Conservation (phyloP, 2,888 invertebrate species). For the Timandra comae region DNA sequence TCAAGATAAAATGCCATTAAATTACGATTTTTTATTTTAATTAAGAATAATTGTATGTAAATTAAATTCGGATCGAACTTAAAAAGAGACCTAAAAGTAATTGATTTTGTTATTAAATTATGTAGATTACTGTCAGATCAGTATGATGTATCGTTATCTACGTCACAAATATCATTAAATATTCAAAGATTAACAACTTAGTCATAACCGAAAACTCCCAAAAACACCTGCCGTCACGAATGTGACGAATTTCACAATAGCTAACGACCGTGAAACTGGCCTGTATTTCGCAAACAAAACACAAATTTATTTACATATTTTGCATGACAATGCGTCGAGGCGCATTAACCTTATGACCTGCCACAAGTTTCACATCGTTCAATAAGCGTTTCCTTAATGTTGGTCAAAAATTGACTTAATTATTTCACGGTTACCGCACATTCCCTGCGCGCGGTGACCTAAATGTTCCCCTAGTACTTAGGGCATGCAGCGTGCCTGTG, state of each 20-base stretch:
- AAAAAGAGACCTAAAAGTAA: neutral
- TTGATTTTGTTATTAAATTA: neutral
- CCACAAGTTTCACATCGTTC: conserved; percentile 55
- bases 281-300: conserved; percentile 17
- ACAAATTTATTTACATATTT: conserved; percentile 26
- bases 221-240: neutral
- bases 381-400: conserved; percentile 30
- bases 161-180: too few relatives aligned
- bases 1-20: conserved; percentile 34
- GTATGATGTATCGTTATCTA: too few relatives aligned
- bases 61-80: too few relatives aligned
- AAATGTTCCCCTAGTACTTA: conserved; percentile 66
- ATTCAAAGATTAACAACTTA: too few relatives aligned
- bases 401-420: conserved; percentile 29
- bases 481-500: conserved; percentile 64
- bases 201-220: neutral
- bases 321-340: conserved; percentile 42
- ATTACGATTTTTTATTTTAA: conserved; percentile 6
- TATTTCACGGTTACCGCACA: conserved; percentile 12
- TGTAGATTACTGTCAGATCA: neutral
- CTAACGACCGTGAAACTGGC: neutral
- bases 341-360: conserved; percentile 62
- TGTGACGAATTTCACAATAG: conserved; percentile 11
- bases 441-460: conserved; percentile 60
- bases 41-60: neutral